Evolutionary conservation across 2,113 vertebrate genomes (phyloP).

Genomic region (Phalacrocorax aristotelis): DNA sequence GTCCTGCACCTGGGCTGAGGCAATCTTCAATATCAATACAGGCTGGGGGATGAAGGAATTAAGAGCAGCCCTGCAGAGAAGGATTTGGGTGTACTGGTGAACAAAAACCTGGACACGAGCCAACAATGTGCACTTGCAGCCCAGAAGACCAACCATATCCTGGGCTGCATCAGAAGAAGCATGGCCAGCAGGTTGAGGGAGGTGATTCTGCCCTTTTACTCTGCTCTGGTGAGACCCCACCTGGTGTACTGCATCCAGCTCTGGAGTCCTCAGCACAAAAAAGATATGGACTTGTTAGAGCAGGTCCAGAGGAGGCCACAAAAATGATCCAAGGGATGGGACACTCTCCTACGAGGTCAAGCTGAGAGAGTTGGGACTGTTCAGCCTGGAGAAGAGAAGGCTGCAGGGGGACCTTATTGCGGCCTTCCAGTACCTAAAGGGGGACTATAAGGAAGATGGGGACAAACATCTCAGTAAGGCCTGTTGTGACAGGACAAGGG

Average conservation of each 20-base stretch:
- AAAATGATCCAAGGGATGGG: neutral
- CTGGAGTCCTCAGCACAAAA: neutral
- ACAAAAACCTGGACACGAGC: too few relatives aligned
- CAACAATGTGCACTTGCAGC: too few relatives aligned
- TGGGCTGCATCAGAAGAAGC: neutral
- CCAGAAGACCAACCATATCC: too few relatives aligned
- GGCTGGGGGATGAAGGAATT: too few relatives aligned
- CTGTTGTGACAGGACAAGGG: neutral
- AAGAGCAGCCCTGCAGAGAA: neutral
- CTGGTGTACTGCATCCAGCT: neutral
- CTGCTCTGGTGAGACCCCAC: too few relatives aligned
- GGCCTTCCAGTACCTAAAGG: neutral
- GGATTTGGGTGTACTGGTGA: neutral
- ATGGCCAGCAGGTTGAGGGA: neutral
- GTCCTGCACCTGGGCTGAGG: neutral
- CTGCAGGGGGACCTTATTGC: neutral
- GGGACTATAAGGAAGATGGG: too few relatives aligned
- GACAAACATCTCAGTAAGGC: neutral
- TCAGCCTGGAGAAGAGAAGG: neutral
- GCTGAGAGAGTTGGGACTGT: neutral
- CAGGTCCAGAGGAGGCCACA: neutral
- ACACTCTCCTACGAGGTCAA: neutral
- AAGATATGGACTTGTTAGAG: neutral
- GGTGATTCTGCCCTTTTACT: neutral
- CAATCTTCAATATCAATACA: too few relatives aligned